Base-by-base conservation (phyloP, 2,113 vertebrate genomes). In the Pionites leucogaster region DNA sequence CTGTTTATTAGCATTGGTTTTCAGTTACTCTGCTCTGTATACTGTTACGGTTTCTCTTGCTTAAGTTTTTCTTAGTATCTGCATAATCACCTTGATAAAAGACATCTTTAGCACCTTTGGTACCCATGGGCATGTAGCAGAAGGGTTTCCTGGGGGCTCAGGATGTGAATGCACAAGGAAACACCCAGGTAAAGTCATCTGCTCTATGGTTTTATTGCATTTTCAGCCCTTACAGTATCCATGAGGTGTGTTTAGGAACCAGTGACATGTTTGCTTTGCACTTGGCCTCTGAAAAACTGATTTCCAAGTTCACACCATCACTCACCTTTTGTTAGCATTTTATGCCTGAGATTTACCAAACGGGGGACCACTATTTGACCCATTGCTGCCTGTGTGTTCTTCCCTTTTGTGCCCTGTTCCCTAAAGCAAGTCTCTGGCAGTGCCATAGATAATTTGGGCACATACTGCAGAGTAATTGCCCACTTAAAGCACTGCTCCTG, bases 1-100 rank as follows among this genome's bases (percentile, higher is more conserved):
- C 29, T 82, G 14, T 91, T 92, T 89, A 87, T 91, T 92, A 50
- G 18, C 49, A 67, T 76, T 82, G 81, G 5, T 19, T 85, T 92
- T 63, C 83, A 93, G 49, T 92, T 78, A 52, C 5, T 71, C 17
- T 83, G 0, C 53, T 79, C 20, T 79, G 22, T 71, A 10, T 44
- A 4, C 62, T 86, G 29, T 52, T 88, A 23, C 7, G 23, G 23
- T 85, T 89, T 89, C 24, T 90, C 47, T 59, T 67, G 47, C 7
- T 68, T 86, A 53, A 33, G 3, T 78, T 92, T 77, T 82, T 84
- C 28, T 37, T 29, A 25, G 20, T 22, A 23, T n/a, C 35, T 63
- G 22, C 10, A 17, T 46, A 29, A 23, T 53, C 49, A 52, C 53
- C 17, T 46, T 44, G 12, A 55, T 57, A 41, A 88, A 86, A 77